Evolutionary conservation across 2,797 vertebrate species (phyloP).

Genomic region (Coregonus ussuriensis): DNA sequence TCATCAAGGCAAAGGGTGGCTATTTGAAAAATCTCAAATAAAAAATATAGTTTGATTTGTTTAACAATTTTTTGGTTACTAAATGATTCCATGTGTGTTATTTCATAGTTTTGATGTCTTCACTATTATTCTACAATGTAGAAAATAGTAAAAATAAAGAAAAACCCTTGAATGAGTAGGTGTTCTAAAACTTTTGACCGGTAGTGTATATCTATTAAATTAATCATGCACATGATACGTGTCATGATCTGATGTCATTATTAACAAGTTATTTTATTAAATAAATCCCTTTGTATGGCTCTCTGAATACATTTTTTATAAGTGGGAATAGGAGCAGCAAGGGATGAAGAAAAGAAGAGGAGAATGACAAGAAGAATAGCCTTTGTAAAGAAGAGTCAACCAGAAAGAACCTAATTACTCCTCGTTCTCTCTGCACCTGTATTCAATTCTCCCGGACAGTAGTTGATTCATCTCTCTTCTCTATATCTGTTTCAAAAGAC

Average conservation of each 20-base stretch:
- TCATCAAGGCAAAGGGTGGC: too few species aligned
- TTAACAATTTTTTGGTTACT: too few species aligned
- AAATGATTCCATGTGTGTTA: too few species aligned
- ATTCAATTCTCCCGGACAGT: conserved; percentile 35
- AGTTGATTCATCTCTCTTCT: conserved; percentile 45
- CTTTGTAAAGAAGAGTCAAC: conserved; percentile 35
- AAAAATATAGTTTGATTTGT: too few species aligned
- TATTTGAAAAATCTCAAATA: too few species aligned
- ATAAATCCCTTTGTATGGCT: conserved; percentile 25
- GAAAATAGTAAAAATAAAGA: too few species aligned
- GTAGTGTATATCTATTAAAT: conserved; percentile 5
- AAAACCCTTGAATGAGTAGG: too few species aligned
- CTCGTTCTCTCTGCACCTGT: conserved; percentile 21
- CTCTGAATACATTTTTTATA: neutral
- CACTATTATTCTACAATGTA: too few species aligned
- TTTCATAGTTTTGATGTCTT: too few species aligned
- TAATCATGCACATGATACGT: conserved; percentile 5
- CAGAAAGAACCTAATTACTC: conserved; percentile 37
- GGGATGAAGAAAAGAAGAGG: conserved; percentile 18
- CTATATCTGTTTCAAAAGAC: conserved; percentile 35
- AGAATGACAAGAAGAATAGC: conserved; percentile 35
- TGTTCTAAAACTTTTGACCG: too few species aligned
- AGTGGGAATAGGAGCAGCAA: neutral
- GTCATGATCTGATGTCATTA: conserved; percentile 18
- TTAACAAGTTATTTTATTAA: neutral